Evolutionary conservation across 2,888 invertebrate genomes (phyloP), one percentile per base, ranked within the genome.

Genomic region (Hanleya hanleyi): DNA sequence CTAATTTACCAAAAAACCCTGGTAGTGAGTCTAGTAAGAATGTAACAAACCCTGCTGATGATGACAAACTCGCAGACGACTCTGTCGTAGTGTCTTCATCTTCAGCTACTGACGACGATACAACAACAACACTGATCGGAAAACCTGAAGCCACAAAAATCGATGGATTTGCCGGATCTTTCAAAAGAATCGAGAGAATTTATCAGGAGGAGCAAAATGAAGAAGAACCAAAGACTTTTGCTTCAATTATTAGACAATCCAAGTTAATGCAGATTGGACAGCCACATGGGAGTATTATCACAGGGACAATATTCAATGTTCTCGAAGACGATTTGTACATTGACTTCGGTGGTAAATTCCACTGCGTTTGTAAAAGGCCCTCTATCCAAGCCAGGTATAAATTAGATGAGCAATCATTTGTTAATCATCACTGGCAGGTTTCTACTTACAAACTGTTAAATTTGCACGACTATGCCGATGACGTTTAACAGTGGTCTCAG

Each of bases 321-420:
- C 95, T 97, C n/a, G 94, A 93, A 49, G 94, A 98, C 90, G 99
- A 99, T 92, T 92, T 99, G 67, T 99, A 99, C 86, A 96, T 99
- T 84, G 99, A 99, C 91, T 98, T 99, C 92, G 99, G 99, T 5
- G 96, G 97, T 94, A 99, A 99, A 90, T 99, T 99, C 91, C 95
- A 97, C 87, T 98, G 98, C 89, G 98, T 99, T 0, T 98, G 98
- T 90, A 92, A 93, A 6, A 92, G 95, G 80, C 98, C 98, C 2
- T 79, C 92, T n/a, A 93, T 92, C 83, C 93, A 95, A 90, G 92
- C 93, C 75, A 87, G 93, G 95, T 95, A 91, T 47, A 4, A 15
- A 41, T 41, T 12, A 41, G 47, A 12, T n/a, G n/a, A 41, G 47
- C 47, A 15, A 41, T 41, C 12, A 15, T 41, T 41, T 89, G 73